Base-by-base conservation (phyloP, 2,797 vertebrate genomes). In the Nyctibius grandis region DNA sequence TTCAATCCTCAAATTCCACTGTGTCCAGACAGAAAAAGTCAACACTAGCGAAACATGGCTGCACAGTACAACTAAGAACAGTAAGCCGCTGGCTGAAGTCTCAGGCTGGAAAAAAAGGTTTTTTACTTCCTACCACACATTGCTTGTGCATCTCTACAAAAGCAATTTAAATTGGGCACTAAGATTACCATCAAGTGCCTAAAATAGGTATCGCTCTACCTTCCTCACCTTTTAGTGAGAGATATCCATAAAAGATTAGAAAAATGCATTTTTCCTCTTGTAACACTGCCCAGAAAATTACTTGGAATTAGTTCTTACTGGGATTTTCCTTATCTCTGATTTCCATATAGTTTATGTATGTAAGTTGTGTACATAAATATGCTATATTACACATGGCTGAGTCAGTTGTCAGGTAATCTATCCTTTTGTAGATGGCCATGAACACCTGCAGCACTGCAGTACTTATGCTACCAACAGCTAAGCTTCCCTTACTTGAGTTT, bases 401-500 rank as follows among this genome's bases (percentile, higher is more conserved):
- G 65, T 53, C 54, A 64, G 13, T 8, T 82, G 42, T 38, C 60
- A 76, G 65, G 63, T 50, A 45, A 64, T 64, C 70, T 70, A 69
- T 78, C 44, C 33, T 88, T 73, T 54, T 81, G 48, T 45, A 93
- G 33, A 25, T 40, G 31, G 57, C 74, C 53, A 82, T 40, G 28
- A 54, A 53, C 20, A 79, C 16, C n/a, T 65, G 31, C 50, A 86
- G 61, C n/a, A n/a, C n/a, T 50, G 34, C 15, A 54, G 20, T 68
- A 78, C 59, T 88, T 67, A 59, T 6, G 5, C 9, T 73, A 47
- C 51, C 25, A 38, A 83, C 23, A 87, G 64, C 28, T 59, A 47
- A 86, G 85, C 4, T 57, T 54, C 3, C 45, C 98, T 97, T 98
- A 99, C 99, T 99, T 98, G 88, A 99, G 97, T 96, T 99, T 99